phyloP scores from a whole-genome alignment of 2,797 vertebrate species.

The Epinephelus coioides region DNA sequence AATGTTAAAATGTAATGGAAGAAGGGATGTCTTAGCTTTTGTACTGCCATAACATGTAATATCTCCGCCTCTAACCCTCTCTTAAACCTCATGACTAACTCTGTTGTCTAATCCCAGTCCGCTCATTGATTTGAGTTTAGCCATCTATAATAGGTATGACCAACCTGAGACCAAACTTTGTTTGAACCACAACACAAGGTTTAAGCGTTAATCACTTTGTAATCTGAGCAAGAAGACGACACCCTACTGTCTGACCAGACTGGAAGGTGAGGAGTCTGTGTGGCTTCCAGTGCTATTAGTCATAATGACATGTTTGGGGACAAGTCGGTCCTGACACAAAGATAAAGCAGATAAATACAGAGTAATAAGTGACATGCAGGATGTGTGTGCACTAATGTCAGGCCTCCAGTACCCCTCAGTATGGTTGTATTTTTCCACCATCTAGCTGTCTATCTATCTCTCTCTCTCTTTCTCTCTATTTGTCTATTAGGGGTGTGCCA shows the following conservation, averaged over 20 bases:
- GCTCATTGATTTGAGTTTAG: constrained; percentile 11
- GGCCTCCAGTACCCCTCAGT: not conserved
- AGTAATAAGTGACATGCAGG: constrained; percentile 10
- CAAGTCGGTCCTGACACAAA: constrained; percentile 23
- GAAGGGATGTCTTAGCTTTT: not conserved
- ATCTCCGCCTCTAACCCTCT: constrained; percentile 17
- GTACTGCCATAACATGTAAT: not conserved
- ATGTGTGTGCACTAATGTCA: not conserved
- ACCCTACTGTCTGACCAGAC: constrained; percentile 5
- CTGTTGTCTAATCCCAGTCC: constrained; percentile 20
- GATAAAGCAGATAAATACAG: constrained; percentile 42
- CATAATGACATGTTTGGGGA: constrained; percentile 59
- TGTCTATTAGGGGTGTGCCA: too few species aligned
- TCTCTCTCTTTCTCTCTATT: too few species aligned
- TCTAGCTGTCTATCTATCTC: constrained; percentile 9
- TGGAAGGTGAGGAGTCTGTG: constrained; percentile 32
- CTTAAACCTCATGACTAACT: constrained; percentile 24
- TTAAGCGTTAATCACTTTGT: constrained; percentile 29
- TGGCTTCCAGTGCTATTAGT: constrained; percentile 45
- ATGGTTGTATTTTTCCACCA: not conserved
- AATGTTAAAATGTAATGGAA: too few species aligned
- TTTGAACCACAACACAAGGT: constrained; percentile 34
- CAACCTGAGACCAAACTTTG: constrained; percentile 16
- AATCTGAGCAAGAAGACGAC: constrained; percentile 26
- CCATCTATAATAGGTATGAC: constrained; percentile 20